These are phyloP conservation scores for Benitochromis conjunctus DNA, from an alignment of 2,113 vertebrate genomes.

Conservation along the genomic window DNA sequence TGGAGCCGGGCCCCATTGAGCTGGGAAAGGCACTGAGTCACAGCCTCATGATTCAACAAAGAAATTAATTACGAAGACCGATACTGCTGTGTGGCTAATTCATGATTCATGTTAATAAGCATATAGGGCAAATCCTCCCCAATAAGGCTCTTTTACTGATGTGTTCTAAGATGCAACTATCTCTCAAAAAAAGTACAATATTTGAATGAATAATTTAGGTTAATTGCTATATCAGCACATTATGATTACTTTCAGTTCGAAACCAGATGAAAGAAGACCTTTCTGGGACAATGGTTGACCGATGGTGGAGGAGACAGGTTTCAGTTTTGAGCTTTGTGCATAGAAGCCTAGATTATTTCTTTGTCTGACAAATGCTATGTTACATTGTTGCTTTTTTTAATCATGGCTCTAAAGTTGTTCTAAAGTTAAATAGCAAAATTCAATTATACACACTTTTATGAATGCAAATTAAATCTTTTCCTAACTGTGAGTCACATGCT, in stretches of 20 bases:
- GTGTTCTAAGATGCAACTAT: neutral
- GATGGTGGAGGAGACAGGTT: neutral
- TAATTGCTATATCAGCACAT: neutral
- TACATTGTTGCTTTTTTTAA: neutral
- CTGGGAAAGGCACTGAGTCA: conserved; percentile 7
- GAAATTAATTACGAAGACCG: conserved; percentile 39
- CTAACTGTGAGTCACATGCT: neutral
- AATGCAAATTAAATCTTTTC: neutral
- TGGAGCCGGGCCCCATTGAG: neutral
- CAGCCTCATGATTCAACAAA: conserved; percentile 25
- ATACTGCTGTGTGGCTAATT: conserved; percentile 24
- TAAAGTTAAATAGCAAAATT: neutral
- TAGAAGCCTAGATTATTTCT: neutral
- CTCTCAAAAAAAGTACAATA: neutral
- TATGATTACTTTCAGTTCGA: neutral
- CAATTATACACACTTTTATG: neutral
- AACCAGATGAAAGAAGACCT: neutral
- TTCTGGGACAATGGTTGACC: neutral
- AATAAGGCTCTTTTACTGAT: neutral
- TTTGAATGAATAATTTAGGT: neutral
- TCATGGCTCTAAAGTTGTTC: neutral
- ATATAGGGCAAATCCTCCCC: conserved; percentile 8
- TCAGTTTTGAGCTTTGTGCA: neutral
- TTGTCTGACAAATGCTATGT: neutral
- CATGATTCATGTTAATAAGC: conserved; percentile 18